Evolutionary conservation across 2,113 vertebrate species (phyloP), one percentile per base, ranked within the genome.

Genomic region (Silurus meridionalis): DNA sequence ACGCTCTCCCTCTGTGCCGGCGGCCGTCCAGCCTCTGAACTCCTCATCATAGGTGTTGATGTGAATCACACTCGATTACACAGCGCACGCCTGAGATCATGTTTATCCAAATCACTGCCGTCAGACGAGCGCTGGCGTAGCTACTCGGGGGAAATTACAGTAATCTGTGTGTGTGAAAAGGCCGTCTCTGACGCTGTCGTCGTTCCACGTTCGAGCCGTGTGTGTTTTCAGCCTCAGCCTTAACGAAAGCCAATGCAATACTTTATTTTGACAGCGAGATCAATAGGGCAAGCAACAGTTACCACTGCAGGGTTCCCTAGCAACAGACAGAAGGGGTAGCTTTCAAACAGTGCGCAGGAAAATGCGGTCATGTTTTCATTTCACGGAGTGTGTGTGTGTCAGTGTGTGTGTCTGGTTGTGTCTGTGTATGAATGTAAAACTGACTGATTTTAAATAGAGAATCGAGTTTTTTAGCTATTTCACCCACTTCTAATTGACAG

Each of bases 211-310:
- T 37, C 17, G 78, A 25, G 63, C 78, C 10, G 17, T 15, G 28
- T 2, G 48, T 82, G 79, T 72, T 82, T 72, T 72, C 25, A 66
- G 52, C 52, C 84, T 58, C 11, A 1, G 75, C 25, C 55, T 48
- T 80, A 69, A 80, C 28, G 9, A 55, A 69, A 80, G 52, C 75
- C 84, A 80, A 53, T 23, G 25, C 80, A 37, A 78, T 67, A 77
- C 52, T 77, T 87, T 87, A 77, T 87, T 87, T 78, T 28, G 86
- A 83, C 80, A 86, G 57, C 37, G 55, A 67, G 86, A 87, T 87
- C 80, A 77, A 87, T 87, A 83, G 63, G 37, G 80, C 71, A 67
- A 77, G 58, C 23, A 78, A 83, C 80, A 67, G 80, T 64, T 77
- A 83, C 60, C 19, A 4, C 71, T 77, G 71, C 80, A 83, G 74